Base-by-base conservation (phyloP, 2,797 vertebrate genomes). In the Gymnoscopelus braueri region DNA sequence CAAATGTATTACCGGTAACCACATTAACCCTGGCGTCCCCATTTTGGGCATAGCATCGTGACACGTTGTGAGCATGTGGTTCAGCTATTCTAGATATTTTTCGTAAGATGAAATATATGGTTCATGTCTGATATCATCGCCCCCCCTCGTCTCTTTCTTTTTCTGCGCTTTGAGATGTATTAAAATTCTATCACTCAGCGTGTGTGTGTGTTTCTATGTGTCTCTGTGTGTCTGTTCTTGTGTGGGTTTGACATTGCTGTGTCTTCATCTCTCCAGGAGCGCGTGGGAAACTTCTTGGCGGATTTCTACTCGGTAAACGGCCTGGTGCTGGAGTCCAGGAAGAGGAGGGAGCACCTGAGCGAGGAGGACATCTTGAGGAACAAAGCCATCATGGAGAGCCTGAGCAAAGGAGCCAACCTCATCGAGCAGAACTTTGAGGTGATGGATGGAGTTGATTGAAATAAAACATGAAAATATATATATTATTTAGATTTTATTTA, bases 371-470 rank as follows among this genome's bases (percentile, higher is more conserved):
- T 99, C 82, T 91, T 99, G 87, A 95, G 98, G 81, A 99, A 99
- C 84, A 99, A 99, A 91, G 98, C 98, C 69, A 98, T 99, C 88
- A 98, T 99, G 98, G 98, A 99, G 93, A 99, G 97, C 86, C 94
- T 99, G 71, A 99, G 98, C 84, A 99, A 99, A 94, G 98, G 98
- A 63, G 97, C 97, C 50, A 97, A 95, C 83, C 89, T 99, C 75
- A 96, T 97, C 75, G 98, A 99, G 81, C 98, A 99, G 82, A 99
- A 95, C 80, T 98, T 98, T 65, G 98, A 99, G 96, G 98, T 98
- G 92, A 49, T 29, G 26, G 19, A 19, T 19, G 19, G 19, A 19
- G 19, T 19, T 19, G 19, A 19, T 19, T 19, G 19, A 19, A 19
- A 19, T 19, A 1, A 19, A 19, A 29, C 1, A 29, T 29, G 26